A percentile compares a stretch with the other conserved stretches of the same genome.
These are phyloP conservation scores for Nematopogon swammerdamellus DNA, from an alignment of 2,888 invertebrate species.

Conservation along the genomic window DNA sequence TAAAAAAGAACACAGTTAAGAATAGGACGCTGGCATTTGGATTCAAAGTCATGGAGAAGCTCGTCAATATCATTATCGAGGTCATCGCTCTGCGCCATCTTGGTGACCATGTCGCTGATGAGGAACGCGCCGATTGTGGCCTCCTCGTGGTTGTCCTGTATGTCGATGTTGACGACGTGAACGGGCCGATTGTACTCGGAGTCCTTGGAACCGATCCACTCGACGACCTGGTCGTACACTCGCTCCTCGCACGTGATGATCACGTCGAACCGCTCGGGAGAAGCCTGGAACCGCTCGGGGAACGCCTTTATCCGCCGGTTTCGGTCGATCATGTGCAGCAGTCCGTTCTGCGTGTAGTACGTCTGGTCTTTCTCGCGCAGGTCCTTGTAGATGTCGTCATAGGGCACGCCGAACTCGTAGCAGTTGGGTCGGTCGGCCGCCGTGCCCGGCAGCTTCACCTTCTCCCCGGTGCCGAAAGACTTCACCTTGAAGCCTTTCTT, in stretches of 20 bases:
- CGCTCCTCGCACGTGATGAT: conserved; percentile 97
- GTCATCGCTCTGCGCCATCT: conserved; percentile 87
- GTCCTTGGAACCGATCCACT: conserved; percentile 83
- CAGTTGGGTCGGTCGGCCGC: conserved; percentile 93
- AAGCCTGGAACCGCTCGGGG: conserved; percentile 93
- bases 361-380: conserved; percentile 85
- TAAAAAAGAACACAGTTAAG: conserved; percentile 95
- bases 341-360: conserved; percentile 96
- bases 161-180: conserved; percentile 97
- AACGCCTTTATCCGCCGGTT: conserved; percentile 92
- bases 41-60: conserved; percentile 90
- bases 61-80: conserved; percentile 98
- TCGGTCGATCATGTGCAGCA: conserved; percentile 96
- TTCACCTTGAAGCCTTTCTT: conserved; percentile 96
- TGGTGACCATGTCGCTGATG: conserved; percentile 91
- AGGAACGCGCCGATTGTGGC: conserved; percentile 98
- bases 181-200: conserved; percentile 83
- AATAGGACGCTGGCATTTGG: conserved; percentile 79
- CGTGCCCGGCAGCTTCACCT: conserved; percentile 95
- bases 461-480: conserved; percentile 92
- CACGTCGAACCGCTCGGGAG: conserved; percentile 88
- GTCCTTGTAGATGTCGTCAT: conserved; percentile 95
- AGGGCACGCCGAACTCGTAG: conserved; percentile 94
- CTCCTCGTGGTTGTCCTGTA: conserved; percentile 99
- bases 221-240: conserved; percentile 97